These are phyloP conservation scores for Drosophila mayri DNA, from an alignment of 1,140 invertebrate species.

Conservation along the genomic window DNA sequence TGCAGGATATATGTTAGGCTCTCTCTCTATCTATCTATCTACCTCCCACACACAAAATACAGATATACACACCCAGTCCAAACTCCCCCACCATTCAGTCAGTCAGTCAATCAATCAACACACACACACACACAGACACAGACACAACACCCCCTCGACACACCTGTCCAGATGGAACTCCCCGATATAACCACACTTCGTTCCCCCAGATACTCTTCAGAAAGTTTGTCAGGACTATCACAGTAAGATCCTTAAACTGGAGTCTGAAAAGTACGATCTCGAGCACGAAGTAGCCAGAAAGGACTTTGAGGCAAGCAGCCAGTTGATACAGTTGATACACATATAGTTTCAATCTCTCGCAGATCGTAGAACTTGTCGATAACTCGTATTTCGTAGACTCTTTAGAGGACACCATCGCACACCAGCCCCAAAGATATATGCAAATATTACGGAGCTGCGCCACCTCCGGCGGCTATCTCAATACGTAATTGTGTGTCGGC, in stretches of 20 bases:
- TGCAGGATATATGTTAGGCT: conserved; percentile 5
- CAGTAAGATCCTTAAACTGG: conserved; percentile 93
- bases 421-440: conserved; percentile 65
- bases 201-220: conserved; percentile 90
- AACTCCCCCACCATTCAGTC: not conserved
- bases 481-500: conserved; percentile 32
- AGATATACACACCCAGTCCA: conserved; percentile 13
- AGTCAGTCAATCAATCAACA: not conserved
- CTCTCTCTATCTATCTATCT: not conserved
- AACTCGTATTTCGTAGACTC: conserved; percentile 25
- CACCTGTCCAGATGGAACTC: conserved; percentile 23
- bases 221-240: conserved; percentile 94
- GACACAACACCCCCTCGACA: conserved; percentile 12
- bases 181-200: conserved; percentile 49
- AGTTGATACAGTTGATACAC: conserved; percentile 17
- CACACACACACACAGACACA: not conserved
- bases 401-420: conserved; percentile 28
- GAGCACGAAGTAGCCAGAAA: conserved; percentile 97
- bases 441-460: conserved; percentile 65
- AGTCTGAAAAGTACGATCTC: conserved; percentile 98
- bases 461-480: conserved; percentile 6
- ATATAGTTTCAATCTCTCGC: conserved; percentile 27
- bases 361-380: conserved; percentile 48
- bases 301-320: conserved; percentile 92
- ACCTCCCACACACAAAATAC: conserved; percentile 23